These are phyloP conservation scores for Malurus splendens DNA, from an alignment of 2,797 vertebrate species.

Conservation along the genomic window DNA sequence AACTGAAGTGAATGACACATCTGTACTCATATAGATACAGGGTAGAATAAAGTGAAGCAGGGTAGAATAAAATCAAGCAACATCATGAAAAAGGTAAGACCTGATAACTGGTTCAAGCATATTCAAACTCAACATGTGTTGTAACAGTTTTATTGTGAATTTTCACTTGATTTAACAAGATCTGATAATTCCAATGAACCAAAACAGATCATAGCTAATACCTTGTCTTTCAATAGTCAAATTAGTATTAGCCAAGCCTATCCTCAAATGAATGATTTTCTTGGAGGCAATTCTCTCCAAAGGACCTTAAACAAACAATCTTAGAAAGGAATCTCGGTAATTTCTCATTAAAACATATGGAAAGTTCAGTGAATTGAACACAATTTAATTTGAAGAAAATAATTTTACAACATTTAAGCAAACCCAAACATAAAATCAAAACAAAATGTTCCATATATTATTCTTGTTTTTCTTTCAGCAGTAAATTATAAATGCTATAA, in stretches of 20 bases:
- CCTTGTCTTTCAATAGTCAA: not conserved
- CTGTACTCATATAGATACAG: not conserved
- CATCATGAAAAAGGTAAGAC: not conserved
- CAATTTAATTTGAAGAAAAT: not conserved
- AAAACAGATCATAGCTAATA: not conserved
- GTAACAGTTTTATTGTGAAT: not conserved
- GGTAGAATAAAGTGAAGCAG: not conserved
- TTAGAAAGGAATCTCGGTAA: not conserved
- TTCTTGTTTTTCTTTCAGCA: not conserved
- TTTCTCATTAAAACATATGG: not conserved
- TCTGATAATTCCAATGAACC: not conserved
- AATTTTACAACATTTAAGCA: not conserved
- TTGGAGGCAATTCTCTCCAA: not conserved
- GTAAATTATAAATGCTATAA: not conserved
- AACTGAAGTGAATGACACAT: not conserved
- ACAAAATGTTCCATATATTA: not conserved
- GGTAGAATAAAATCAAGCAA: not conserved
- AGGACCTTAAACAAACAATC: not conserved
- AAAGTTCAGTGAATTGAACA: not conserved
- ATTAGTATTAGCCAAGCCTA: not conserved
- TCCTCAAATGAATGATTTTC: not conserved
- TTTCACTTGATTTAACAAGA: not conserved
- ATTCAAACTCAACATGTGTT: not conserved
- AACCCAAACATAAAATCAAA: not conserved
- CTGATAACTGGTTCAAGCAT: accelerated